Conservation (phyloP, 2,888 invertebrate genomes). For the Seira musarum region DNA sequence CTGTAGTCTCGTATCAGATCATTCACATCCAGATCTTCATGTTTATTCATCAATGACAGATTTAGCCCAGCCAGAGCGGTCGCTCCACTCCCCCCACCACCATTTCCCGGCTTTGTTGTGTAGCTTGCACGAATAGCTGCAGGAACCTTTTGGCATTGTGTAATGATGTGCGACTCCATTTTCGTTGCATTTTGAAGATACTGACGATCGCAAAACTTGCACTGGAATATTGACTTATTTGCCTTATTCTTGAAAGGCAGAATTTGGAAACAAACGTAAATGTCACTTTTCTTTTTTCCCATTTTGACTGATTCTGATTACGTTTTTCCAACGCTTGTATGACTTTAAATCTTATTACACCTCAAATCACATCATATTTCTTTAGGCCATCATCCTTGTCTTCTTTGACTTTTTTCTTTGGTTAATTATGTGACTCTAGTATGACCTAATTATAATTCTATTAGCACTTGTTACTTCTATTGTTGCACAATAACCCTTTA, state of each 20-base stretch:
- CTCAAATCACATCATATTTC: no score
- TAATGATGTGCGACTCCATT: conserved; percentile 57
- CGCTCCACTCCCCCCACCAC: conserved; percentile 27
- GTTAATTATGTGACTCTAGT: background rate
- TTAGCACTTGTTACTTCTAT: background rate
- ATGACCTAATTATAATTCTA: no score
- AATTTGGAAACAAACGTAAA: conserved; percentile 61
- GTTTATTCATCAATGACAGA: conserved; percentile 55
- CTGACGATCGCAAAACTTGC: conserved; percentile 60
- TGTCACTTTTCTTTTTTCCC: conserved; percentile 61
- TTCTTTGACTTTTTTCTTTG: background rate
- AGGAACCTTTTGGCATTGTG: conserved; percentile 60
- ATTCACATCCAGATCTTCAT: conserved; percentile 56
- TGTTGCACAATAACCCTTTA: background rate
- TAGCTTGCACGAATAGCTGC: conserved; percentile 46
- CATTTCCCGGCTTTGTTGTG: conserved; percentile 54
- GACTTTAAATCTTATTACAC: no score
- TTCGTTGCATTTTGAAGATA: conserved; percentile 57
- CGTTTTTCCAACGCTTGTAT: no score
- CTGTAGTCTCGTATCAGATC: conserved; percentile 53
- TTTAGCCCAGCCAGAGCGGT: conserved; percentile 46
- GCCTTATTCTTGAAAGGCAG: conserved; percentile 60
- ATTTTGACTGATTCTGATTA: conserved; percentile 35
- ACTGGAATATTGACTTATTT: conserved; percentile 60
- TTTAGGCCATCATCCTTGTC: no score